Percentiles rank a stretch among this genome's conserved stretches.
These are phyloP conservation scores for Drosophila orena DNA, from an alignment of 1,140 invertebrate genomes.

Conservation along the genomic window DNA sequence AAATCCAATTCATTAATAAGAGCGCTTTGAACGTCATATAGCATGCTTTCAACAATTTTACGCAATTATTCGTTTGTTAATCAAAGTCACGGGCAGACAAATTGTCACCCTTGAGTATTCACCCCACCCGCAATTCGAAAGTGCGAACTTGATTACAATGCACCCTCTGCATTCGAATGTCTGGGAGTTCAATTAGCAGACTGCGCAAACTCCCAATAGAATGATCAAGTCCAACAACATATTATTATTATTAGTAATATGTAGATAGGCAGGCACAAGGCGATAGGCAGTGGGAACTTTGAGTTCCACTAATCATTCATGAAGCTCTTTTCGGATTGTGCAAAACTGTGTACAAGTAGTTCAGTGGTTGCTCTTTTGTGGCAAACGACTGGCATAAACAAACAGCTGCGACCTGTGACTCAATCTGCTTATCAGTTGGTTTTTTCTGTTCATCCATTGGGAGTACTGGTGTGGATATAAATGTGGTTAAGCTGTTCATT, in stretches of 20 bases:
- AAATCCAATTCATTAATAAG: not conserved
- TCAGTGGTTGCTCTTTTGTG: constrained; percentile 10
- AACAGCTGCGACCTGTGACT: constrained; percentile 21
- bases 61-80: not conserved
- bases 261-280: too few relatives aligned
- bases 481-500: not conserved
- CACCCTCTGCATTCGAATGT: constrained; percentile 16
- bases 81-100: constrained; percentile 5
- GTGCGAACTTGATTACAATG: constrained; percentile 13
- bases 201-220: constrained; percentile 16
- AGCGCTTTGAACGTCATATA: not conserved
- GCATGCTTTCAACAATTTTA: not conserved
- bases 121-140: not conserved
- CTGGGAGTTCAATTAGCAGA: constrained; percentile 63
- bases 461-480: not conserved
- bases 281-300: constrained; percentile 22
- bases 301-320: constrained; percentile 16
- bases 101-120: not conserved
- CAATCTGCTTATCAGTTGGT: constrained; percentile 2
- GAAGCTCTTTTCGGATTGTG: constrained; percentile 7
- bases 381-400: constrained; percentile 5
- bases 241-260: not conserved
- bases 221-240: constrained; percentile 6
- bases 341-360: not conserved
- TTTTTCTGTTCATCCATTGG: not conserved